phyloP scores from a whole-genome alignment of 1,140 invertebrate genomes.

The Sipha flava region DNA sequence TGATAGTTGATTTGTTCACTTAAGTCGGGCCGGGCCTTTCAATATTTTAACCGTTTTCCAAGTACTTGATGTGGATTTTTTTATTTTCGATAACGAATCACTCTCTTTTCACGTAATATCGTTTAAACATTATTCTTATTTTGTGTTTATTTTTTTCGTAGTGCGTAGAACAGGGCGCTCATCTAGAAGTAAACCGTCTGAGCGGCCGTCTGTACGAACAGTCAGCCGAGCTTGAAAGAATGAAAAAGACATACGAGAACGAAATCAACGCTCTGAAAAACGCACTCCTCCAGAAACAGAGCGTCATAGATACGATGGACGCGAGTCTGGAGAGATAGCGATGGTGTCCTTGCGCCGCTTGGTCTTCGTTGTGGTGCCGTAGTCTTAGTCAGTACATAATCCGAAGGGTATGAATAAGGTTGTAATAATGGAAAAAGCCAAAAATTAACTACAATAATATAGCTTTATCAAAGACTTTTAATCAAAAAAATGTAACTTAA shows the following conservation, averaged over 20 bases:
- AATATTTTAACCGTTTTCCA: too few species aligned
- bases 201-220: neutral
- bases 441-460: neutral
- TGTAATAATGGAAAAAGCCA: neutral
- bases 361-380: constrained; percentile 21
- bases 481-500: constrained; percentile 12
- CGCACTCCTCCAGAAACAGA: constrained; percentile 2
- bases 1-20: too few species aligned
- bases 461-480: constrained; percentile 29
- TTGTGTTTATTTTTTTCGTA: neutral
- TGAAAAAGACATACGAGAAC: constrained; percentile 15
- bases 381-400: constrained; percentile 25
- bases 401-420: constrained; percentile 14
- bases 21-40: too few species aligned
- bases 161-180: constrained; percentile 13
- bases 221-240: neutral
- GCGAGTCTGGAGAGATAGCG: constrained; percentile 2
- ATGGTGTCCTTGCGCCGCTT: constrained; percentile 23
- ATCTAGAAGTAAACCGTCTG: constrained; percentile 23
- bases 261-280: constrained; percentile 13
- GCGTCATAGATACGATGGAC: constrained; percentile 10
- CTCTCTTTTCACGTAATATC: neutral
- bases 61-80: too few species aligned
- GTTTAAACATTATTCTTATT: neutral
- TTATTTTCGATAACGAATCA: too few species aligned